Evolutionary conservation across 2,797 vertebrate genomes (phyloP).

Genomic region (Microctenopoma lineatum): DNA sequence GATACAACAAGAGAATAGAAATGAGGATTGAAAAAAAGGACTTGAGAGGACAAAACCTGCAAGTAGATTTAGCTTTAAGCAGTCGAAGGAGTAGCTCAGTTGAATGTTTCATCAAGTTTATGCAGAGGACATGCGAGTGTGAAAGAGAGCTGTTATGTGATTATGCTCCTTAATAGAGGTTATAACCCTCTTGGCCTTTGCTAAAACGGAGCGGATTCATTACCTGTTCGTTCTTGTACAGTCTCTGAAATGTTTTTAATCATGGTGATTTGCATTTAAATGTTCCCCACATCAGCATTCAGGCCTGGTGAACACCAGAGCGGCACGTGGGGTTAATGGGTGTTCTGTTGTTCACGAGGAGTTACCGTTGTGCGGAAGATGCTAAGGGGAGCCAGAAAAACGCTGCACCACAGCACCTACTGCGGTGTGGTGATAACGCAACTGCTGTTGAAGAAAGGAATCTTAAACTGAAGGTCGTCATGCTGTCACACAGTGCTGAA

Average conservation of each 20-base stretch:
- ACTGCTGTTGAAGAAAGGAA: too few species aligned
- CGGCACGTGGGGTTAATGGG: slow-evolving; percentile 58
- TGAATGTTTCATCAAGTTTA: slow-evolving; percentile 15
- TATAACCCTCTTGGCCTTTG: slow-evolving; percentile 18
- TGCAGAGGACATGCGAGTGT: slow-evolving; percentile 7
- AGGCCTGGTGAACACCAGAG: slow-evolving; percentile 23
- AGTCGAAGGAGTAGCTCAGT: slow-evolving; percentile 14
- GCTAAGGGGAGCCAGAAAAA: not conserved
- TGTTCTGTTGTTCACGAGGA: slow-evolving; percentile 29
- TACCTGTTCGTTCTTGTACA: slow-evolving; percentile 52
- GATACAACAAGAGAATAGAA: slow-evolving; percentile 9
- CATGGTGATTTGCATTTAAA: slow-evolving; percentile 74
- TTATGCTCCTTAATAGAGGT: slow-evolving; percentile 51
- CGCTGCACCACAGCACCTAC: not conserved
- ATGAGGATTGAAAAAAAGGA: slow-evolving; percentile 14
- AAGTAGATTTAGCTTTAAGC: not conserved
- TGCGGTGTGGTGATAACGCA: too few species aligned
- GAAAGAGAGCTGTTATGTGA: slow-evolving; percentile 24
- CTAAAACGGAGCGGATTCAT: slow-evolving; percentile 41
- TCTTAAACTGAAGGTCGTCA: not conserved
- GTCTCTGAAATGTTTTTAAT: slow-evolving; percentile 52
- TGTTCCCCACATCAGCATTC: slow-evolving; percentile 44
- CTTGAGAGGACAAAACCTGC: not conserved
- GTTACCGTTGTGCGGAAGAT: slow-evolving; percentile 13
- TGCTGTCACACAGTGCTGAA: not conserved